Evolutionary conservation across 2,888 invertebrate genomes (phyloP).

Genomic region (Phlogophora meticulosa): DNA sequence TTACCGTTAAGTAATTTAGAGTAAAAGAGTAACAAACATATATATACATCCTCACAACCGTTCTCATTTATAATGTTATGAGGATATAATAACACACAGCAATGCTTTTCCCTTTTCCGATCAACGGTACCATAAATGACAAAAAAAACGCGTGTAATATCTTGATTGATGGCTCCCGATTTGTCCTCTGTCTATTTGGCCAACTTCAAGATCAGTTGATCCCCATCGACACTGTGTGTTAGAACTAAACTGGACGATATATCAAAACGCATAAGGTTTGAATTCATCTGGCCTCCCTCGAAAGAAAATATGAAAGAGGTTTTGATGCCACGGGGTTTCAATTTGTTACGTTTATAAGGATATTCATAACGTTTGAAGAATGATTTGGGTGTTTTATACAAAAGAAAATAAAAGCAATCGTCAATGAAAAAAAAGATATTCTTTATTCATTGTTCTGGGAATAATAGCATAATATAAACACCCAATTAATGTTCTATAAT

Average conservation of each 20-base stretch:
- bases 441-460: too few species aligned
- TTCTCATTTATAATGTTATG: too few species aligned
- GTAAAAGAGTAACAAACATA: too few species aligned
- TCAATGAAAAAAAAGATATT: neutral
- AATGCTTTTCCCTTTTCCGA: neutral
- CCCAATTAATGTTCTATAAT: too few species aligned
- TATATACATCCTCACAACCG: too few species aligned
- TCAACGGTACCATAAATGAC: neutral
- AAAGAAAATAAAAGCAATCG: neutral
- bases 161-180: neutral
- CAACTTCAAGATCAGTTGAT: neutral
- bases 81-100: too few species aligned
- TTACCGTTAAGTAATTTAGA: too few species aligned
- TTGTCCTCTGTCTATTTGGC: neutral
- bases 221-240: neutral
- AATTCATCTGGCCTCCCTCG: neutral
- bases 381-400: neutral
- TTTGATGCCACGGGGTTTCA: neutral
- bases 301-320: neutral
- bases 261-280: accelerated
- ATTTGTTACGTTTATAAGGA: neutral
- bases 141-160: slow-evolving; percentile 1
- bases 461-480: too few species aligned
- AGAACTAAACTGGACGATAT: neutral
- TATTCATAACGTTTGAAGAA: slow-evolving; percentile 17